Evolutionary conservation across 2,797 vertebrate genomes (phyloP).

Genomic region (Lophura swinhoii): DNA sequence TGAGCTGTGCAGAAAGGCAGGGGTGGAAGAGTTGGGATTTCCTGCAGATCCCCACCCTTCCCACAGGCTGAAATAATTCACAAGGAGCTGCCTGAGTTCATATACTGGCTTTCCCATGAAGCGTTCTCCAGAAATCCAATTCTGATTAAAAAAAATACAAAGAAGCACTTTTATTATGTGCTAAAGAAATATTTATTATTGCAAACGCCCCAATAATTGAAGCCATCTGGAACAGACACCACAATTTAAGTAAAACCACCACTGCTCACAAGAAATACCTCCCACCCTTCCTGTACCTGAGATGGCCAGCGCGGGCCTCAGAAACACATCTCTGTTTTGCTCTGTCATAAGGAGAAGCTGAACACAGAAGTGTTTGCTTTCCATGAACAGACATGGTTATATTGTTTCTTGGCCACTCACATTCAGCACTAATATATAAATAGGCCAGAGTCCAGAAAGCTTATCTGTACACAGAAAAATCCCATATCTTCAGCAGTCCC

Average conservation of each 20-base stretch:
- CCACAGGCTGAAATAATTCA: neutral
- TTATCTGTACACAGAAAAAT: neutral
- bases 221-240: neutral
- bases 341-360: neutral
- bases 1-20: fast-evolving
- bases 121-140: neutral
- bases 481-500: neutral
- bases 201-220: neutral
- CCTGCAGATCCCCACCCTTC: neutral
- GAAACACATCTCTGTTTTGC: neutral
- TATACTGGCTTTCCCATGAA: neutral
- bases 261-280: neutral
- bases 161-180: neutral
- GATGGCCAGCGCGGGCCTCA: neutral
- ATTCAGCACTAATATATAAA: neutral
- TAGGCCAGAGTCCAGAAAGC: neutral
- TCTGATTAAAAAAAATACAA: conserved; percentile 23
- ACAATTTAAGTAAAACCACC: neutral
- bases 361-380: neutral
- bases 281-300: neutral
- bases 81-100: neutral
- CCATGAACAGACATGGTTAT: neutral
- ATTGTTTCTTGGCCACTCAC: neutral
- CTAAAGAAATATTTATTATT: conserved; percentile 1
- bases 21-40: neutral